phyloP scores from a whole-genome alignment of 2,888 invertebrate genomes.

The Melanchra persicariae region DNA sequence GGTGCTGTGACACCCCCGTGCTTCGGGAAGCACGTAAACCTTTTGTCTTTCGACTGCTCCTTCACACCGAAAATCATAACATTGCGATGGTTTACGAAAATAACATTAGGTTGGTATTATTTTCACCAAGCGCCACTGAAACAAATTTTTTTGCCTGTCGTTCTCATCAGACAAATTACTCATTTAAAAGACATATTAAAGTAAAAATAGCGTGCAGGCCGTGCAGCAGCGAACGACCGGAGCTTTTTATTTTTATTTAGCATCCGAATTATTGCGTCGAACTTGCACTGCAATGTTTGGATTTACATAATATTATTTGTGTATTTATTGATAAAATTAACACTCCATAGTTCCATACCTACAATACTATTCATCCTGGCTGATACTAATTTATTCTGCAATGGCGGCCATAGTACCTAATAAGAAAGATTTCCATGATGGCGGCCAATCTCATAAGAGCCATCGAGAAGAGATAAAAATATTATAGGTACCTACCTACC shows the following conservation, averaged over 20 bases:
- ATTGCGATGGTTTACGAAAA: background rate
- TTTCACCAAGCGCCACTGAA: background rate
- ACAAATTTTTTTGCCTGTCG: background rate
- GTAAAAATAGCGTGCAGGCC: conserved; percentile 44
- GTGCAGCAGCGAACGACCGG: conserved; percentile 11
- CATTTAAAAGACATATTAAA: conserved; percentile 18
- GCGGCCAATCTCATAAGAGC: too few species aligned
- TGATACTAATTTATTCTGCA: too few species aligned
- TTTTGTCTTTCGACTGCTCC: too few species aligned
- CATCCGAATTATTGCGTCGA: conserved; percentile 10
- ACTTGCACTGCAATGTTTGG: conserved; percentile 16
- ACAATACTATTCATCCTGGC: too few species aligned
- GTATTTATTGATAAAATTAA: background rate
- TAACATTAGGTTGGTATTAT: background rate
- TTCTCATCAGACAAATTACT: conserved; percentile 31
- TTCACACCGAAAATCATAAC: too few species aligned
- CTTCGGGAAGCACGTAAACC: too few species aligned
- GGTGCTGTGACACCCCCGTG: too few species aligned
- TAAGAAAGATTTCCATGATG: too few species aligned
- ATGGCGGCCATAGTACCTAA: too few species aligned
- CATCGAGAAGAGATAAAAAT: too few species aligned
- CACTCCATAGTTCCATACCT: too few species aligned
- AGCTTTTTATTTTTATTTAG: conserved; percentile 33
- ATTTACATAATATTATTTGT: background rate
- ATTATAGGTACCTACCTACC: too few species aligned